phyloP scores from a whole-genome alignment of 2,797 vertebrate genomes.

The Artibeus lituratus region DNA sequence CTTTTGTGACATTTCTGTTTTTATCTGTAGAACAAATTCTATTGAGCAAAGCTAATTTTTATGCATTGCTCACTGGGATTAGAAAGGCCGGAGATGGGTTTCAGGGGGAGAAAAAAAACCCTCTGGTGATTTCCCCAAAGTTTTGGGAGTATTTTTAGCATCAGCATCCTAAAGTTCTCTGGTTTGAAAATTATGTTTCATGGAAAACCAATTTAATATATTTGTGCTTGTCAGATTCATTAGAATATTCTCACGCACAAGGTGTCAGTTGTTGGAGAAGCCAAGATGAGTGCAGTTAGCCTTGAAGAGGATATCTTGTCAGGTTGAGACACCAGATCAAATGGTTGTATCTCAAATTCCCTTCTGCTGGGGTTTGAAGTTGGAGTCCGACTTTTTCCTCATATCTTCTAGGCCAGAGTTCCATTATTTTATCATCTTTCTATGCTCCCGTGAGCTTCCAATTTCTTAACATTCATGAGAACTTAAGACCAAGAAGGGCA shows the following conservation, averaged over 20 bases:
- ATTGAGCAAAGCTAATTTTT: constrained; percentile 65
- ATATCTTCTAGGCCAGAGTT: constrained; percentile 8
- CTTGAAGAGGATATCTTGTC: constrained; percentile 46
- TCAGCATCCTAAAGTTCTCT: constrained; percentile 3
- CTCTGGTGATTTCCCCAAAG: not conserved
- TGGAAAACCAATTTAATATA: constrained; percentile 12
- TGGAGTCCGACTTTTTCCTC: constrained; percentile 30
- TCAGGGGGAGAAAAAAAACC: not conserved
- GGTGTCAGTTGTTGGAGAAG: constrained; percentile 28
- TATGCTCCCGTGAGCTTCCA: constrained; percentile 27
- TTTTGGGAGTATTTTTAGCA: constrained; percentile 20
- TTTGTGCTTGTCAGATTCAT: constrained; percentile 54
- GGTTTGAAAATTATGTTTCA: constrained; percentile 42
- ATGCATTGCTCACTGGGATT: constrained; percentile 66
- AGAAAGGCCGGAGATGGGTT: constrained; percentile 5
- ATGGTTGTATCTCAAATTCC: constrained; percentile 53
- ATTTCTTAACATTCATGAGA: constrained; percentile 64
- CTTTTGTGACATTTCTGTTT: constrained; percentile 32
- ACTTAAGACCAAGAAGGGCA: constrained; percentile 22
- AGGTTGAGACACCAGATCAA: constrained; percentile 53
- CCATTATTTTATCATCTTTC: constrained; percentile 34
- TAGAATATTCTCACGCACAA: constrained; percentile 46
- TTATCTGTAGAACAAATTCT: constrained; percentile 56
- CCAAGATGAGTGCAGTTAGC: not conserved
- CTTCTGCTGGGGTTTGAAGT: constrained; percentile 54